Evolutionary conservation across 2,113 vertebrate species (phyloP).

Genomic region (Oplegnathus fasciatus): DNA sequence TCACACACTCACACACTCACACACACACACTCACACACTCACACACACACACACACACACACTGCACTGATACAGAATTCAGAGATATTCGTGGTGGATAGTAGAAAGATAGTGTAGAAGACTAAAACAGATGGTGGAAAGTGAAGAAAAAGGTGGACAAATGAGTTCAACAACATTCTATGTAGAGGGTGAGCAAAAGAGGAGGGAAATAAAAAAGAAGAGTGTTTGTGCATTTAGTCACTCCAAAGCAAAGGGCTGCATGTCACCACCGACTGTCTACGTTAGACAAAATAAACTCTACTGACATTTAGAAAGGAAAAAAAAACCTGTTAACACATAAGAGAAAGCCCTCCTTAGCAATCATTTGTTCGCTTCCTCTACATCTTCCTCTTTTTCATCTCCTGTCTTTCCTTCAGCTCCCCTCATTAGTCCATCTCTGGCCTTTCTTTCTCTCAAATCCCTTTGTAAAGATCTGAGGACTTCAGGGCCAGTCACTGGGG

Average conservation of each 20-base stretch:
- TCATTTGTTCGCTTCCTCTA: conserved; percentile 42
- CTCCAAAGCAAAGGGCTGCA: conserved; percentile 73
- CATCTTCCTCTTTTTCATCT: conserved; percentile 42
- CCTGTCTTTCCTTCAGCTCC: conserved; percentile 40
- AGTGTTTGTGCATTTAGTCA: conserved; percentile 52
- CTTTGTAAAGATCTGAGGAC: conserved; percentile 57
- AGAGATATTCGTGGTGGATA: conserved; percentile 19
- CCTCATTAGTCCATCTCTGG: conserved; percentile 65
- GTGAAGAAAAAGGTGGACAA: conserved; percentile 33
- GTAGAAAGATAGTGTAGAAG: conserved; percentile 19
- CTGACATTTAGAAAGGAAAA: conserved; percentile 76
- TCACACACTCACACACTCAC: conserved; percentile 11
- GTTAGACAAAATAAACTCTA: conserved; percentile 56
- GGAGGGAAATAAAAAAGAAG: conserved; percentile 12
- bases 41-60: conserved; percentile 18
- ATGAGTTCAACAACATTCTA: conserved; percentile 1
- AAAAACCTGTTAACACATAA: conserved; percentile 12
- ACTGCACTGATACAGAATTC: not conserved
- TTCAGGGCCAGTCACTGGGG: conserved; percentile 43
- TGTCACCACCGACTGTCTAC: conserved; percentile 79
- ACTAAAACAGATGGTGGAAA: conserved; percentile 44
- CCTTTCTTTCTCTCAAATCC: conserved; percentile 57
- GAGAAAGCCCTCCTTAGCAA: conserved; percentile 39
- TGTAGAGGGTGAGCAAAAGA: not conserved
- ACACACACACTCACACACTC: not conserved